Conservation (phyloP, 2,888 invertebrate species). For the Limnephilus marmoratus region DNA sequence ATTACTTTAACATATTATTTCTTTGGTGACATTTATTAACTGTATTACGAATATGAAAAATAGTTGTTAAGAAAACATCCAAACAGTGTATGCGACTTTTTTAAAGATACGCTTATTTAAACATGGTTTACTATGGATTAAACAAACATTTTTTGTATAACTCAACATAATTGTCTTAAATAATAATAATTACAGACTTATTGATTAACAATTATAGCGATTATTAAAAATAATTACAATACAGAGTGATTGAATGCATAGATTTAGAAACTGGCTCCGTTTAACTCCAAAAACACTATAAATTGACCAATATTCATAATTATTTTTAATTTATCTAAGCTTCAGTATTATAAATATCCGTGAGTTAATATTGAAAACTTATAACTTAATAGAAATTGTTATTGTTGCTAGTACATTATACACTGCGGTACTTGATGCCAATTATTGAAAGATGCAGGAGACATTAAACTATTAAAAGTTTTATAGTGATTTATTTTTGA, state of each 20-base stretch:
- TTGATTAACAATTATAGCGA: background rate
- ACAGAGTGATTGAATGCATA: background rate
- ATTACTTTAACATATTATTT: background rate
- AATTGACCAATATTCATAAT: constrained; percentile 16
- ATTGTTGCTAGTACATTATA: background rate
- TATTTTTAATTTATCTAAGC: constrained; percentile 12
- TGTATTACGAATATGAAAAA: background rate
- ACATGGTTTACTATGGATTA: background rate
- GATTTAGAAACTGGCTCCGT: background rate
- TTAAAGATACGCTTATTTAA: background rate
- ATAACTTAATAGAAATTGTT: background rate
- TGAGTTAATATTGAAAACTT: background rate
- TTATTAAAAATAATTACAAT: background rate
- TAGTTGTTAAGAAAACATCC: background rate
- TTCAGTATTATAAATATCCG: constrained; percentile 9
- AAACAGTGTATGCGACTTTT: background rate
- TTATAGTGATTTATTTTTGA: no score
- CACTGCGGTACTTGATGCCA: background rate
- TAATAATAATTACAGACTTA: background rate
- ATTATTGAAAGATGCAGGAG: background rate
- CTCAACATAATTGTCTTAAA: background rate
- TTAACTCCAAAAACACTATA: background rate
- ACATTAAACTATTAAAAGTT: background rate
- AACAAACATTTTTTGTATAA: background rate
- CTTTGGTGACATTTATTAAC: background rate